These are phyloP conservation scores for Bicyclus anynana DNA, from an alignment of 1,140 invertebrate species.

Conservation along the genomic window DNA sequence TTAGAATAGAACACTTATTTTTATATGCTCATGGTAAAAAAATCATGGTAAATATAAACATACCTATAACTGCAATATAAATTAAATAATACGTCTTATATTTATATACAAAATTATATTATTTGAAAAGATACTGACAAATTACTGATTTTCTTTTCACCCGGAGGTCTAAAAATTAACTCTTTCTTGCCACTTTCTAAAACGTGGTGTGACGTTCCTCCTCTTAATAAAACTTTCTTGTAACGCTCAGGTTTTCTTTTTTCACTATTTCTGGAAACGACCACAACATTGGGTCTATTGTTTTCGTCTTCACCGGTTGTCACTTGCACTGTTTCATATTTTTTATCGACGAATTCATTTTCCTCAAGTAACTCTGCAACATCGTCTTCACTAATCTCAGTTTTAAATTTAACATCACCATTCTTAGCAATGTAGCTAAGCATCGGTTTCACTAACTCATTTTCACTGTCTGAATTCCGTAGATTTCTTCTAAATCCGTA, in stretches of 20 bases:
- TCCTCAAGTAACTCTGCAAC: slow-evolving; percentile 33
- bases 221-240: slow-evolving; percentile 27
- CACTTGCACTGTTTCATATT: slow-evolving; percentile 26
- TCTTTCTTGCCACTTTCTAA: slow-evolving; percentile 41
- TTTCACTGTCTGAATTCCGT: slow-evolving; percentile 29
- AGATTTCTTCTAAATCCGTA: slow-evolving; percentile 27
- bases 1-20: no score
- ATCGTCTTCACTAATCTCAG: slow-evolving; percentile 40
- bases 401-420: slow-evolving; percentile 44
- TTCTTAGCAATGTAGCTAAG: slow-evolving; percentile 42
- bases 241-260: not conserved
- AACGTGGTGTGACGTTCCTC: slow-evolving; percentile 20
- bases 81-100: slow-evolving; percentile 4
- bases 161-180: slow-evolving; percentile 44
- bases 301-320: slow-evolving; percentile 22
- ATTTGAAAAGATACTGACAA: slow-evolving; percentile 52
- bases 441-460: slow-evolving; percentile 42
- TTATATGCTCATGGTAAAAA: no score
- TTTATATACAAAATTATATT: slow-evolving; percentile 4
- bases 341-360: slow-evolving; percentile 12
- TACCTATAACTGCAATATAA: no score
- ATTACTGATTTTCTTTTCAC: slow-evolving; percentile 46
- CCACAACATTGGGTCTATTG: slow-evolving; percentile 22
- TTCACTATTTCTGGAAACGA: slow-evolving; percentile 21
- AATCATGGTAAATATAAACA: no score